A percentile compares a stretch with the other conserved stretches of the same genome.
Evolutionary conservation across 2,888 invertebrate genomes (phyloP).

Genomic region (Globia sparganii): DNA sequence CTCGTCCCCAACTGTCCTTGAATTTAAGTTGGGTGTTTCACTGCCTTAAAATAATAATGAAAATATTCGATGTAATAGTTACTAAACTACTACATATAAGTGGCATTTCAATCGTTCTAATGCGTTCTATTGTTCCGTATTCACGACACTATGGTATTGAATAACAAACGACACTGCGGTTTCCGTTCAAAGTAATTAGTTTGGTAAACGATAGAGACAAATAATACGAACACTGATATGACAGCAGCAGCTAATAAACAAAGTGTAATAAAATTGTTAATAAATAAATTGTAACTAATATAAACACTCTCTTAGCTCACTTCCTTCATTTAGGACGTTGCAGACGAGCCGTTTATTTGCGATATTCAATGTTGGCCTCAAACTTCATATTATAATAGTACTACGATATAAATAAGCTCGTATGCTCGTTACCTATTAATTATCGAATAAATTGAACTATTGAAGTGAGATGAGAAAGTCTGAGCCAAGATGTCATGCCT

Average conservation of each 20-base stretch:
- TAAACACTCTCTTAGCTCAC: slow-evolving; percentile 78
- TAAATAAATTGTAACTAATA: slow-evolving; percentile 70
- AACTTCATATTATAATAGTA: slow-evolving; percentile 49
- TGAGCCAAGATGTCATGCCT: slow-evolving; percentile 82
- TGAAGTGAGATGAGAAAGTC: slow-evolving; percentile 82
- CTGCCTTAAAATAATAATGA: slow-evolving; percentile 89
- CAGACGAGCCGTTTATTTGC: slow-evolving; percentile 59
- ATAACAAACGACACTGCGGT: slow-evolving; percentile 56
- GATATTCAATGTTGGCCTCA: slow-evolving; percentile 47
- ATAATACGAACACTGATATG: slow-evolving; percentile 52
- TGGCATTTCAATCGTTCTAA: slow-evolving; percentile 81
- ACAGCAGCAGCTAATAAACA: slow-evolving; percentile 65
- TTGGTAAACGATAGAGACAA: slow-evolving; percentile 39
- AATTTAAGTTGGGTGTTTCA: slow-evolving; percentile 90
- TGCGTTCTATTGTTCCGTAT: slow-evolving; percentile 77
- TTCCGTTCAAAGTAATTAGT: slow-evolving; percentile 50
- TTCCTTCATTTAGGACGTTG: slow-evolving; percentile 67
- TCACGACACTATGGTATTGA: slow-evolving; percentile 70
- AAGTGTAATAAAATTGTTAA: slow-evolving; percentile 70
- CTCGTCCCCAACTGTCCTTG: slow-evolving; percentile 90
- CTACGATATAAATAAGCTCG: slow-evolving; percentile 54
- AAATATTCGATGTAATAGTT: slow-evolving; percentile 86
- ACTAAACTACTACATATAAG: slow-evolving; percentile 88
- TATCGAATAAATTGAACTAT: slow-evolving; percentile 62
- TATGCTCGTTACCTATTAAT: slow-evolving; percentile 62